Conservation (phyloP, 2,113 vertebrate species). For the Cygnus atratus region DNA sequence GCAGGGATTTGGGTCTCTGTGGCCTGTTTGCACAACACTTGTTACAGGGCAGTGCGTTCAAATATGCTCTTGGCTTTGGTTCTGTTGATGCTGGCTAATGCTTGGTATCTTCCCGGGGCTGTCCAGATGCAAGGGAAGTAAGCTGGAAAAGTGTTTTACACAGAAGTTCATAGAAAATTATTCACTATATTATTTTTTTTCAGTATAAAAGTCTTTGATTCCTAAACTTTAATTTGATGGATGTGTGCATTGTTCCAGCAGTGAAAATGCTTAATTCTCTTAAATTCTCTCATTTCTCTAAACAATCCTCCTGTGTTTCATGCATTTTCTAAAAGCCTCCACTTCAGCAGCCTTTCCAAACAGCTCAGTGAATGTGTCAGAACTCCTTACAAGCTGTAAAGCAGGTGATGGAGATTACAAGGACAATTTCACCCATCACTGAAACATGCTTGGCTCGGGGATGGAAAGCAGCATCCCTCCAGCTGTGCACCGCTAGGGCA, state of each 20-base stretch:
- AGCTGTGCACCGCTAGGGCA: rapidly evolving
- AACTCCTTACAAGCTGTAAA: not conserved
- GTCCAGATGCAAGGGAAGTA: too few relatives aligned
- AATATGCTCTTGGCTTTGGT: not conserved
- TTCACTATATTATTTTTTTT: not conserved
- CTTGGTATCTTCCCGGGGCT: not conserved
- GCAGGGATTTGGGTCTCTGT: not conserved
- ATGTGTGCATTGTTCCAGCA: not conserved
- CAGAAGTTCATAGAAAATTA: not conserved
- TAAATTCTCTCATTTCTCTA: not conserved
- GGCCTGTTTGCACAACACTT: not conserved
- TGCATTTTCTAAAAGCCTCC: not conserved
- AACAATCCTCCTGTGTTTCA: not conserved
- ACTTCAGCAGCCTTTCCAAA: not conserved
- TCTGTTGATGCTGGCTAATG: not conserved
- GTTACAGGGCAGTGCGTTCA: not conserved
- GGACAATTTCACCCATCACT: not conserved
- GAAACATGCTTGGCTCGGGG: rapidly evolving
- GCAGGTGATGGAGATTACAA: not conserved
- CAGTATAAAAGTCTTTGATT: not conserved
- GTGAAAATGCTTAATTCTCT: not conserved
- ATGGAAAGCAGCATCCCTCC: not conserved
- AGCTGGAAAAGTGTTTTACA: not conserved
- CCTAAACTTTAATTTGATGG: not conserved
- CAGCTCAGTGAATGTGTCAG: not conserved